These are phyloP conservation scores for Gonocerus acuteangulatus DNA, from an alignment of 2,888 invertebrate species.

Conservation along the genomic window DNA sequence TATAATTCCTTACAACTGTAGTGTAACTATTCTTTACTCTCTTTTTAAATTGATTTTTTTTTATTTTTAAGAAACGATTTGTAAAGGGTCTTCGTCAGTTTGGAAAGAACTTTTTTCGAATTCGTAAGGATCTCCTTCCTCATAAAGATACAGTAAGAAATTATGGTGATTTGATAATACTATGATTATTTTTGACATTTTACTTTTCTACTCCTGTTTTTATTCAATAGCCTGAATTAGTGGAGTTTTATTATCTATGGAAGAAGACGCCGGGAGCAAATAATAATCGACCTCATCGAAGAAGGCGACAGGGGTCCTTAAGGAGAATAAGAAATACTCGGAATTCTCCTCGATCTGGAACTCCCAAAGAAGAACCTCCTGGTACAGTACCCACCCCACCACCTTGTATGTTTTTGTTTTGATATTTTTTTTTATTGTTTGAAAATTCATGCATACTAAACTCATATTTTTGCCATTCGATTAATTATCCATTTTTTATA, in stretches of 20 bases:
- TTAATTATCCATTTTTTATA: no score
- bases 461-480: no score
- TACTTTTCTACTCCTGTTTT: constrained; percentile 23
- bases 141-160: constrained; percentile 83
- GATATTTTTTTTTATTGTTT: no score
- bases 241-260: constrained; percentile 99
- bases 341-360: constrained; percentile 66
- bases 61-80: constrained; percentile 69
- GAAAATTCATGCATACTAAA: no score
- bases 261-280: constrained; percentile 98
- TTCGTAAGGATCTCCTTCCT: constrained; percentile 89
- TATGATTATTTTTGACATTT: not conserved
- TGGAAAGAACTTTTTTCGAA: constrained; percentile 98
- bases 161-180: not conserved
- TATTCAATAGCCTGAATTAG: constrained; percentile 70
- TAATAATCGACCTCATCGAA: constrained; percentile 87
- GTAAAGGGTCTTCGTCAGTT: constrained; percentile 96
- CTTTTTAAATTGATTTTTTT: constrained; percentile 30
- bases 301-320: constrained; percentile 77
- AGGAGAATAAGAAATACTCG: constrained; percentile 81
- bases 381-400: constrained; percentile 30
- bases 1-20: no score
- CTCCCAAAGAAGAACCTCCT: constrained; percentile 60
- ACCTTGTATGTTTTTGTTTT: constrained; percentile 18
- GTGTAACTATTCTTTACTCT: no score